These are phyloP conservation scores for Typhlichthys eigenmanni DNA, from an alignment of 2,797 vertebrate genomes.

Conservation along the genomic window DNA sequence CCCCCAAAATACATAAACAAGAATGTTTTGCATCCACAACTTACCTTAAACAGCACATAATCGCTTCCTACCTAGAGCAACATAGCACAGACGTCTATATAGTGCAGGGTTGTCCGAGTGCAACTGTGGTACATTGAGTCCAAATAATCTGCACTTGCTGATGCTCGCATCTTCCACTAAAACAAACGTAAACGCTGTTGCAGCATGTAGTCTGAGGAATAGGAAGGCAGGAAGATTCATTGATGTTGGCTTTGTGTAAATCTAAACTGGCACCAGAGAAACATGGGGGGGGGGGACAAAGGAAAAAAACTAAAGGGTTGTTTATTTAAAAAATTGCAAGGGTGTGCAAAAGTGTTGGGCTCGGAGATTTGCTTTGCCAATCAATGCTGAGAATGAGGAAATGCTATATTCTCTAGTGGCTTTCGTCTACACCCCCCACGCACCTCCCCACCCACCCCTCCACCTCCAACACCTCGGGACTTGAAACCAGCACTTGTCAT, in stretches of 20 bases:
- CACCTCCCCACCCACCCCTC: slow-evolving; percentile 32
- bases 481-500: slow-evolving; percentile 15
- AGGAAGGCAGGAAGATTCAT: slow-evolving; percentile 62
- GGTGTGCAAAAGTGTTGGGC: slow-evolving; percentile 28
- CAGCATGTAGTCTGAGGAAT: slow-evolving; percentile 58
- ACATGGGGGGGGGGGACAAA: slow-evolving; percentile 28
- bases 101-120: too few species aligned
- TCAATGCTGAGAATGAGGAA: slow-evolving; percentile 59
- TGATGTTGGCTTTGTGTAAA: slow-evolving; percentile 32
- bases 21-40: too few species aligned
- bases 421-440: slow-evolving; percentile 20
- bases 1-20: too few species aligned
- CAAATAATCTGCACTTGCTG: too few species aligned
- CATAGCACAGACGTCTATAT: too few species aligned
- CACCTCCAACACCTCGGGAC: slow-evolving; percentile 8
- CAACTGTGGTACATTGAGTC: too few species aligned
- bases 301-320: slow-evolving; percentile 11
- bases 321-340: slow-evolving; percentile 24
- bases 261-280: too few species aligned
- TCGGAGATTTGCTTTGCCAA: slow-evolving; percentile 53
- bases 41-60: too few species aligned
- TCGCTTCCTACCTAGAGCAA: too few species aligned
- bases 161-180: slow-evolving; percentile 37
- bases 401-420: slow-evolving; percentile 46
- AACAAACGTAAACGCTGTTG: slow-evolving; percentile 54